phyloP scores from a whole-genome alignment of 2,888 invertebrate genomes.

The Leptopterna dolabrata region DNA sequence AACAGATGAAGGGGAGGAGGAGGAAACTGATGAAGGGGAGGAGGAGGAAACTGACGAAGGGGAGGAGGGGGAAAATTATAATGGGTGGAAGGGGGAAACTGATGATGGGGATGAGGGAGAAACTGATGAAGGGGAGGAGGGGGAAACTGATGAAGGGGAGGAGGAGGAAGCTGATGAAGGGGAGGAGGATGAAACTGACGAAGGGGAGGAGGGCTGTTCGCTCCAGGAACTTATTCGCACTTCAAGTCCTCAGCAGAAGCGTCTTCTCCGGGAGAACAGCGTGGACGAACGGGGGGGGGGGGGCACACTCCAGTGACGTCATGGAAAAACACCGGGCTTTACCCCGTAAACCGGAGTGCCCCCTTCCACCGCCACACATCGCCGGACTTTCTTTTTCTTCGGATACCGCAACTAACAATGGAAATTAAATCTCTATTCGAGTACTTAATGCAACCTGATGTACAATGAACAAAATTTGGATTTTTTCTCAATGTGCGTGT shows the following conservation, averaged over 20 bases:
- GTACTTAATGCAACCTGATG: no score
- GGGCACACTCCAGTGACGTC: constrained; percentile 47
- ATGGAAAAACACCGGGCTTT: constrained; percentile 55
- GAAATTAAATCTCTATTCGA: no score
- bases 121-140: not conserved
- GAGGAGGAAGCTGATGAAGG: not conserved
- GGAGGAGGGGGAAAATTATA: no score
- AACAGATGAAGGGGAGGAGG: not conserved
- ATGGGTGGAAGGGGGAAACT: not conserved
- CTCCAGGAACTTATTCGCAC: not conserved
- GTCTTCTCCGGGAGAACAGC: not conserved
- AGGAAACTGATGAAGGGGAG: not conserved
- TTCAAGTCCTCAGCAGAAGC: not conserved
- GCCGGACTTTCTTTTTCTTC: constrained; percentile 32
- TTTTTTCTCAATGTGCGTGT: not conserved
- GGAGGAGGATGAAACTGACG: not conserved
- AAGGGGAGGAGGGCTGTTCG: not conserved
- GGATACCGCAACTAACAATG: not conserved
- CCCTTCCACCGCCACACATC: not conserved
- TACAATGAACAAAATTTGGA: not conserved
- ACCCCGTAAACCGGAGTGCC: constrained; percentile 25
- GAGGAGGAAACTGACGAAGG: no score
- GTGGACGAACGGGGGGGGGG: not conserved
- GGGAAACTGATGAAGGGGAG: not conserved
- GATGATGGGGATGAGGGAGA: not conserved